Evolutionary conservation across 2,797 vertebrate species (phyloP).

Genomic region (Amblyopsis hoosieri): DNA sequence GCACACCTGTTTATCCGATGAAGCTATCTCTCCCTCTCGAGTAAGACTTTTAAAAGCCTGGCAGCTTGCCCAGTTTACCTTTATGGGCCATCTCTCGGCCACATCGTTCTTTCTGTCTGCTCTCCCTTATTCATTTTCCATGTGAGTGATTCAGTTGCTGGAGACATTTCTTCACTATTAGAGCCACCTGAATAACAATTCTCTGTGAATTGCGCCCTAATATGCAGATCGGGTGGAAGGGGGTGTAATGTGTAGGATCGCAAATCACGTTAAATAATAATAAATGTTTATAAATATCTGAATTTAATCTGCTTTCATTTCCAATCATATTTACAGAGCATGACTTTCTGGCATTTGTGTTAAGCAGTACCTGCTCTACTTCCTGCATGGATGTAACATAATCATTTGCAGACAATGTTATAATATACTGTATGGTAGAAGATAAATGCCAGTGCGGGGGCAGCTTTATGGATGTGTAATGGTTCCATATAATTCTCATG

Average conservation of each 20-base stretch:
- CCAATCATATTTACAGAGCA: slow-evolving; percentile 18
- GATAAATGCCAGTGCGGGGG: slow-evolving; percentile 40
- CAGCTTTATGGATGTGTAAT: slow-evolving; percentile 43
- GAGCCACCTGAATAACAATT: slow-evolving; percentile 66
- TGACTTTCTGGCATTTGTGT: background rate
- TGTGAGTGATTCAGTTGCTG: slow-evolving; percentile 71
- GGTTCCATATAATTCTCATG: slow-evolving; percentile 45
- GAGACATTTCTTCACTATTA: slow-evolving; percentile 68
- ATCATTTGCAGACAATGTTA: slow-evolving; percentile 37
- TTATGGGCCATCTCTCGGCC: slow-evolving; percentile 73
- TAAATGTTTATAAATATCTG: background rate
- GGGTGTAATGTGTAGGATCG: background rate
- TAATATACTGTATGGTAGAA: slow-evolving; percentile 21
- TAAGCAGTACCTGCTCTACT: background rate
- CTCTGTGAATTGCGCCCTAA: slow-evolving; percentile 37
- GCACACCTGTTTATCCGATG: slow-evolving; percentile 74
- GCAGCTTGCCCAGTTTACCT: slow-evolving; percentile 74
- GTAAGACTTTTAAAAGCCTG: slow-evolving; percentile 72
- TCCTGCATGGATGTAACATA: slow-evolving; percentile 35
- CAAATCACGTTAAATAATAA: slow-evolving; percentile 12
- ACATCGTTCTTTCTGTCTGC: slow-evolving; percentile 52
- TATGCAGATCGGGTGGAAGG: slow-evolving; percentile 12
- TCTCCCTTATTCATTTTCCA: slow-evolving; percentile 77
- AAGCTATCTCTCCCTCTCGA: slow-evolving; percentile 74
- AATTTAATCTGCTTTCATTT: slow-evolving; percentile 9